Evolutionary conservation across 2,797 vertebrate genomes (phyloP).

Genomic region (Peromyscus aztecus): DNA sequence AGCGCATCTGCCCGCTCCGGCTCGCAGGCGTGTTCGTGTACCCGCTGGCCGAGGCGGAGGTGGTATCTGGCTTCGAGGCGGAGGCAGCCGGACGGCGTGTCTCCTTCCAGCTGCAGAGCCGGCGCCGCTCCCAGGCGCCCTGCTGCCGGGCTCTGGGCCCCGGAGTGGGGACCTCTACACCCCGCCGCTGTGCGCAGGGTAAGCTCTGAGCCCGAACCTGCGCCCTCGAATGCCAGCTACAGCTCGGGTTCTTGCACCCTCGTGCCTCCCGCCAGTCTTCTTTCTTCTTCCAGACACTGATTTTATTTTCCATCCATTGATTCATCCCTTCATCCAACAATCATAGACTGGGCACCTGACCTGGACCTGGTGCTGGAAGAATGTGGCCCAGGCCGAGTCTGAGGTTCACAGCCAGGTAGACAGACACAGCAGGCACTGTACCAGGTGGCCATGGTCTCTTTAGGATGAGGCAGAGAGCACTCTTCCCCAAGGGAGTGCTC

Average conservation of each 20-base stretch:
- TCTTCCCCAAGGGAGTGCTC: not conserved
- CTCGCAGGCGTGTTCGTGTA: constrained; percentile 96
- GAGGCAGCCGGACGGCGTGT: constrained; percentile 90
- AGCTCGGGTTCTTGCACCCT: not conserved
- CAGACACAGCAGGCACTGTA: not conserved
- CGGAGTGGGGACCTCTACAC: constrained; percentile 83
- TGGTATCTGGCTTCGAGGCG: constrained; percentile 95
- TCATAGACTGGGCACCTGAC: not conserved
- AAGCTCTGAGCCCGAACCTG: fast-evolving
- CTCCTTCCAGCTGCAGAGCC: constrained; percentile 94
- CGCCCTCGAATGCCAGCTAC: not conserved
- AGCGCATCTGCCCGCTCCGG: not conserved
- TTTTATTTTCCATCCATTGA: constrained; percentile 29
- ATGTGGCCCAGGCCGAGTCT: not conserved
- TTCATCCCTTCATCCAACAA: not conserved
- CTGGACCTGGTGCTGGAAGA: not conserved
- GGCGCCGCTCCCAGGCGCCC: constrained; percentile 91
- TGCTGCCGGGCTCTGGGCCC: constrained; percentile 91
- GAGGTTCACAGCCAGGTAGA: not conserved
- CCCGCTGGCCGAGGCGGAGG: constrained; percentile 95
- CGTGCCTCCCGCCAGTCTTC: not conserved
- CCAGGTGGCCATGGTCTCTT: not conserved
- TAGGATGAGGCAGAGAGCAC: not conserved
- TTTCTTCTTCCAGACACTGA: not conserved
- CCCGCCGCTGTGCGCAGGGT: constrained; percentile 88